Evolutionary conservation across 1,140 invertebrate genomes (phyloP).

Genomic region (Drosophila willistoni): DNA sequence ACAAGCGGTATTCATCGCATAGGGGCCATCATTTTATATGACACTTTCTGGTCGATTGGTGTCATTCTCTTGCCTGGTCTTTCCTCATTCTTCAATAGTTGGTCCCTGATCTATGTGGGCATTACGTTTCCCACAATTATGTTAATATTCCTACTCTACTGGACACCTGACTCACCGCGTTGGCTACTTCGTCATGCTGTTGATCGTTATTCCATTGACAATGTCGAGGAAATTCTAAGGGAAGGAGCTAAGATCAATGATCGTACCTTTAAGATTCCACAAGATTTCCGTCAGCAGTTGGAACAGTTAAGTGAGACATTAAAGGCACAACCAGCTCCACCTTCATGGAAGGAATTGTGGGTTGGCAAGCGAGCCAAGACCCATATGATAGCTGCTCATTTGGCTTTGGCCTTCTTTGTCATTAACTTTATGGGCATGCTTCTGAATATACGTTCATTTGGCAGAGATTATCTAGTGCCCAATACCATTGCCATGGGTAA

Average conservation of each 20-base stretch:
- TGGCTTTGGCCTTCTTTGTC: conserved; percentile 79
- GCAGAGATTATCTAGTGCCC: conserved; percentile 75
- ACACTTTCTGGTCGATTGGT: conserved; percentile 83
- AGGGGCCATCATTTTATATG: conserved; percentile 82
- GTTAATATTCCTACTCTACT: conserved; percentile 80
- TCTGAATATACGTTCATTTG: conserved; percentile 83
- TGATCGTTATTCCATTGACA: conserved; percentile 58
- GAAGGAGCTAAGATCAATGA: conserved; percentile 80
- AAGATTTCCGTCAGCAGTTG: conserved; percentile 73
- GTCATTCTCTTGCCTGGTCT: conserved; percentile 82
- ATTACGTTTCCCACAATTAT: conserved; percentile 82
- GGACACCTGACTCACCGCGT: conserved; percentile 83
- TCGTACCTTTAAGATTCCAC: conserved; percentile 70
- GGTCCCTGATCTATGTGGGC: conserved; percentile 82
- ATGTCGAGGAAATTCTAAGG: conserved; percentile 74
- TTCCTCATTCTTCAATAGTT: conserved; percentile 79
- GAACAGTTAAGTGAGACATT: conserved; percentile 66
- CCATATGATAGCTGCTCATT: conserved; percentile 75
- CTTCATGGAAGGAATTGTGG: conserved; percentile 75
- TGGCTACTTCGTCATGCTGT: conserved; percentile 79
- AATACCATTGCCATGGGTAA: conserved; percentile 83
- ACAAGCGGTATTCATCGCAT: conserved; percentile 79
- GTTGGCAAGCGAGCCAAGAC: conserved; percentile 66
- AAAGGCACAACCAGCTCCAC: conserved; percentile 54
- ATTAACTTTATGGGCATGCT: conserved; percentile 83